Evolutionary conservation across 2,113 vertebrate genomes (phyloP), one percentile per base, ranked within the genome.

Genomic region (Rhinopithecus roxellana): DNA sequence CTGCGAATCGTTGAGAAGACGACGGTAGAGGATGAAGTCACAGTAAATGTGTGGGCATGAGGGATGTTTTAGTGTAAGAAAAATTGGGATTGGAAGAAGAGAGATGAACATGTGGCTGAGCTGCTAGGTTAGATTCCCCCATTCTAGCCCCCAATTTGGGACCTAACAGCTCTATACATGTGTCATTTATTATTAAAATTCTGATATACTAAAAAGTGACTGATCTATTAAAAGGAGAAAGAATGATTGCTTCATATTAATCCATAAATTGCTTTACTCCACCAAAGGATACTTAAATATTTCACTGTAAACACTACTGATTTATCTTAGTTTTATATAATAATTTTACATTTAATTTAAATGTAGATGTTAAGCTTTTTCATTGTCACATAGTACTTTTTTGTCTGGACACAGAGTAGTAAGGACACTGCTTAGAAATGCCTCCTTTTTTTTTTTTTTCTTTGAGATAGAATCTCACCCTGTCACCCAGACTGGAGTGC

Each of bases 171-270:
- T 30, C n/a, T 25, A 64, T 69, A 57, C 83, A 45, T 86, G 7
- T 85, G 77, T 93, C 13, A 59, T 52, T 93, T 89, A 32, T 84
- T 77, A 87, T 90, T 40, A 86, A 97, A 59, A 8, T 88, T 83
- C 61, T 75, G 23, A 48, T 38, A 38, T 72, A 27, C 74, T 79
- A 70, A 96, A 89, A 79, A 81, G 4, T 74, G 5, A 5, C 57
- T 72, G 27, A 48, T 52, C 18, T 40, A 59, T 40, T 92, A 64
- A 92, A 57, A 88, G 89, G 27, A 88, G 55, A 82, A 55, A 91
- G 55, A 82, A 61, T 72, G 23, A 43, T 50, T 72, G 11, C 75
- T 94, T 95, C 64, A n/a, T 67, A 81, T 72, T 64, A 77, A 95
- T 69, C 22, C 75, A n/a, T 35, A 18, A 97, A 89, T 88, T 61